Base-by-base conservation (phyloP, 2,797 vertebrate species). In the Buceros bicornis region DNA sequence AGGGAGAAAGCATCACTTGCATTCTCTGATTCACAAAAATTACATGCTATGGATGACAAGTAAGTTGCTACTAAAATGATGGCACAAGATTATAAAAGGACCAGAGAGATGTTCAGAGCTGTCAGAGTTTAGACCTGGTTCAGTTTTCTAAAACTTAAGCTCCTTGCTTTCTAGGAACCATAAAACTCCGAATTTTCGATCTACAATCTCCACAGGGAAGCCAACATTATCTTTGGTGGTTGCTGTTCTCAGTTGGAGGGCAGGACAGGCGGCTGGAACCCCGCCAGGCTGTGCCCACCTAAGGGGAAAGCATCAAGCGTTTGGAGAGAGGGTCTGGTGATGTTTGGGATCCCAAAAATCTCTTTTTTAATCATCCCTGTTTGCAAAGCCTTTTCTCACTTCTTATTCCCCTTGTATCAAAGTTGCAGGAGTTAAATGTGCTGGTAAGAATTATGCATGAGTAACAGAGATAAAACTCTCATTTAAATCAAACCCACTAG, bases 31-130 rank as follows among this genome's bases (percentile, higher is more conserved):
- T 50, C 69, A 53, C 28, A 20, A 11, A n/a, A 28, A 43, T 40
- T 16, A 53, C 69, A 22, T 0, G 4, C 54, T 18, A 6, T 2
- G 14, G 45, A 21, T 31, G 58, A 29, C 64, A 80, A 1, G 0
- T 3, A 37, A 82, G 35, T 35, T 13, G 13, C 82, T 53, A 31
- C 60, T 47, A 10, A 48, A 69, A 60, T 35, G 64, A 33, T 2
- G 17, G 56, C 72, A 61, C 25, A 21, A 33, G 57, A 77, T 73
- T 67, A 31, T 8, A 28, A 64, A 73, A 87, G 43, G 31, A 82
- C 40, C 6, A 64, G 35, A 47, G 45, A 57, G 28, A 57, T 16
- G 22, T 43, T 33, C 22, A 69, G 33, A 72, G 51, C 56, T 93
- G 70, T 86, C 71, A 61, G 16, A 91, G 83, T 19, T 43, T 17